Evolutionary conservation across 2,797 vertebrate species (phyloP), one percentile per base, ranked within the genome.

Genomic region (Brachymystax lenok): DNA sequence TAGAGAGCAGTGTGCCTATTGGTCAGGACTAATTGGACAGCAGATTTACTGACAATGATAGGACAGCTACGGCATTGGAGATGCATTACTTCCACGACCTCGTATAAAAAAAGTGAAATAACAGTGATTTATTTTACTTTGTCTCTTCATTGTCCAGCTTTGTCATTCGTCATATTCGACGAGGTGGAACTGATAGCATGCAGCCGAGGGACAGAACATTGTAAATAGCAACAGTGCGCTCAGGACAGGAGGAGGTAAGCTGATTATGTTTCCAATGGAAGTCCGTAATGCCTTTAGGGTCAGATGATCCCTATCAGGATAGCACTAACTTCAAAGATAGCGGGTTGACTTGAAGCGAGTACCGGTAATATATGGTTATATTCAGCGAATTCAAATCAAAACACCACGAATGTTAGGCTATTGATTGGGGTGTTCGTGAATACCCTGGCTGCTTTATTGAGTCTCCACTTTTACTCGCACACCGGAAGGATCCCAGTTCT

Each of bases 401-500:
- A 61, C 59, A 24, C 1, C 7, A 8, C 8, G 59, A n/a, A 61
- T 61, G 8, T 61, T 61, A 46, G 40, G 40, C 10, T 13, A 61
- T 56, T n/a, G 17, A 56, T 16, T 17, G 14, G 52, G 13, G 2
- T 17, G n/a, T 56, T 56, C 17, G 54, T 61, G n/a, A 17, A 59
- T 8, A 59, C 40, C 6, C 56, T 21, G 21, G n/a, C 10, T 61
- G 59, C n/a, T 12, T 24, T 24, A 61, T 61, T 61, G 59, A 46
- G 40, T 46, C 40, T 46, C 40, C 40, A 46, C 40, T 13, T 46
- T 46, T 46, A 46, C 30, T 2, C 30, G 67, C 27, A 12, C n/a
- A 73, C 28, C 28, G 28, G 71, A 73, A 73, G 54, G 28, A 73
- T 73, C 59, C 14, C 50, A n/a, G 28, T 59, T 59, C 4, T 71